Conservation (phyloP, 2,113 vertebrate genomes). For the Pavo muticus region DNA sequence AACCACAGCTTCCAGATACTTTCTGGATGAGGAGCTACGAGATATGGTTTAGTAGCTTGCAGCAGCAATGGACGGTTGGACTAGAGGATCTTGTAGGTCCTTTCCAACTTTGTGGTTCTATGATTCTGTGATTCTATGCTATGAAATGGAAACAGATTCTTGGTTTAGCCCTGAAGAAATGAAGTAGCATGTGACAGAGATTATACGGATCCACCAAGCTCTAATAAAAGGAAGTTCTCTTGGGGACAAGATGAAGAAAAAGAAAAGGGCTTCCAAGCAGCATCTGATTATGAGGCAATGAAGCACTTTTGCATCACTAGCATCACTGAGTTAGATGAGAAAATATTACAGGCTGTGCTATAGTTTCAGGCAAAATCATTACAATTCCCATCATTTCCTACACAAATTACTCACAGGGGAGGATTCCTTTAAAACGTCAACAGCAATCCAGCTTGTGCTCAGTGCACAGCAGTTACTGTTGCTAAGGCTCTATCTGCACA, state of each 20-base stretch:
- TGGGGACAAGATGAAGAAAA: neutral
- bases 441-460: neutral
- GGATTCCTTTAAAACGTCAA: slow-evolving; percentile 19
- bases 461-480: slow-evolving; percentile 34
- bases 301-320: neutral
- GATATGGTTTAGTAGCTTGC: too few species aligned
- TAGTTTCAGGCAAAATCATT: slow-evolving; percentile 31
- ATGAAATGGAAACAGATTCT: neutral
- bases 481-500: slow-evolving; percentile 57
- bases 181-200: neutral
- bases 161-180: neutral
- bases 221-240: neutral
- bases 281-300: neutral
- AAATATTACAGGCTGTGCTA: neutral
- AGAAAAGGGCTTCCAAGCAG: neutral
- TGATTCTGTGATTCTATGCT: neutral
- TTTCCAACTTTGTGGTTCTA: too few species aligned
- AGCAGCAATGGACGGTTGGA: too few species aligned
- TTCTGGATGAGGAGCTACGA: too few species aligned
- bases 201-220: neutral
- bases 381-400: slow-evolving; percentile 33
- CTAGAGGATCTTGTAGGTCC: too few species aligned
- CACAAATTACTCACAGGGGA: slow-evolving; percentile 30
- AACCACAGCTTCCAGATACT: neutral
- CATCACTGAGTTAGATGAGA: neutral